Conservation (phyloP, 2,888 invertebrate genomes). For the Gasteruption jaculator region DNA sequence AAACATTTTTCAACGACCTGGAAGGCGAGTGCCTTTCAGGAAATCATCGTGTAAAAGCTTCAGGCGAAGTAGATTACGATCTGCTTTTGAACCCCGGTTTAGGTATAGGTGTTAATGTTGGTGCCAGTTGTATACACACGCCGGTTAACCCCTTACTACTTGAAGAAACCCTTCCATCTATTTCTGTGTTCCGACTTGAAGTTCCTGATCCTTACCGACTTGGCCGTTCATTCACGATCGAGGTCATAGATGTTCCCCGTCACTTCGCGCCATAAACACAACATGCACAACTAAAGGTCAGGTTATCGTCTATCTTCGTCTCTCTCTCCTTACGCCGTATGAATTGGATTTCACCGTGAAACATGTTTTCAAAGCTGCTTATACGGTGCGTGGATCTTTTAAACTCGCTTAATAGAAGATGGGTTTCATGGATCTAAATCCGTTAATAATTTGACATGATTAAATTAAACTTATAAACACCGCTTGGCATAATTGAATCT, state of each 20-base stretch:
- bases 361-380: slow-evolving; percentile 31
- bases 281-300: slow-evolving; percentile 28
- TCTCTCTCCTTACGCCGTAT: slow-evolving; percentile 8
- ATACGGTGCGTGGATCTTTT: too few species aligned
- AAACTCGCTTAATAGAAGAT: too few species aligned
- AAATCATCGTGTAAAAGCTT: too few species aligned
- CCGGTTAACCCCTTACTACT: slow-evolving; percentile 31
- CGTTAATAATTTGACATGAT: too few species aligned
- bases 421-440: too few species aligned
- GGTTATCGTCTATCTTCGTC: slow-evolving; percentile 17
- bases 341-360: slow-evolving; percentile 25
- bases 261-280: slow-evolving; percentile 28
- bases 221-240: slow-evolving; percentile 25
- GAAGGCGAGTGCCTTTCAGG: too few species aligned
- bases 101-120: too few species aligned
- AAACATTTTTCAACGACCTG: too few species aligned
- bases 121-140: slow-evolving; percentile 26
- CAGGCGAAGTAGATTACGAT: too few species aligned
- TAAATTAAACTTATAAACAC: too few species aligned
- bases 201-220: slow-evolving; percentile 29
- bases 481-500: too few species aligned
- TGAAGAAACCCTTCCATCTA: slow-evolving; percentile 28
- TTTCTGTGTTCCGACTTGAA: slow-evolving; percentile 27
- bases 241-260: slow-evolving; percentile 33
- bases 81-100: too few species aligned